Evolutionary conservation across 2,113 vertebrate genomes (phyloP).

Genomic region (Epinephelus fuscoguttatus): DNA sequence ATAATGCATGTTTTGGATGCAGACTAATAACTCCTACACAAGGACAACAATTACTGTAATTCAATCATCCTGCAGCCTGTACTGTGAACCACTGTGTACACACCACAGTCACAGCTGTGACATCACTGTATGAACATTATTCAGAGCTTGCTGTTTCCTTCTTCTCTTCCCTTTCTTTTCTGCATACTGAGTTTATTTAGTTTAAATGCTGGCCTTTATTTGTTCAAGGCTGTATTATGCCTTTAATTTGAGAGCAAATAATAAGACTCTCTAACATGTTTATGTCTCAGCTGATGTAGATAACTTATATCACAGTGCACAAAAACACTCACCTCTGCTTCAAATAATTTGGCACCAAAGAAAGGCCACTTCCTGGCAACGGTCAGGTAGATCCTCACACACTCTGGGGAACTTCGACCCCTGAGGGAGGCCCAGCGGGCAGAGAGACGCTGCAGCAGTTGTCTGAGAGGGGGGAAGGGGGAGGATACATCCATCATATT

Average conservation of each 20-base stretch:
- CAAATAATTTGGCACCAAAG: constrained; percentile 95
- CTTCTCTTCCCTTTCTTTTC: background rate
- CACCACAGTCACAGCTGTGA: background rate
- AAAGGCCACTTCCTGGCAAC: constrained; percentile 96
- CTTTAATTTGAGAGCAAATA: background rate
- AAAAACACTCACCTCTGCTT: constrained; percentile 88
- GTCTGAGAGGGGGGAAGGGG: constrained; percentile 76
- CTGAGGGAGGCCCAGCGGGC: constrained; percentile 94
- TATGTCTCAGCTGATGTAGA: background rate
- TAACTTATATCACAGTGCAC: background rate
- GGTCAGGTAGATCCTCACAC: constrained; percentile 94
- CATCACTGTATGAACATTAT: background rate
- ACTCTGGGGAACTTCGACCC: constrained; percentile 90
- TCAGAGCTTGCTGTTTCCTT: background rate
- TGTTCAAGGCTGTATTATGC: background rate
- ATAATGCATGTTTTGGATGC: background rate
- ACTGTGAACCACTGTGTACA: background rate
- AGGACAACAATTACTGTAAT: background rate
- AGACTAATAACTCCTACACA: background rate
- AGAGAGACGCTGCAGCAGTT: constrained; percentile 91
- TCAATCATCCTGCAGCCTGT: background rate
- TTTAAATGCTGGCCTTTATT: background rate
- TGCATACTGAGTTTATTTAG: background rate
- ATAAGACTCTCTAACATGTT: background rate
- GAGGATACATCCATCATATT: background rate